A percentile compares a stretch with the other conserved stretches of the same genome.
Conservation (phyloP, 2,113 vertebrate genomes). For the Notarius lentiginosus region DNA sequence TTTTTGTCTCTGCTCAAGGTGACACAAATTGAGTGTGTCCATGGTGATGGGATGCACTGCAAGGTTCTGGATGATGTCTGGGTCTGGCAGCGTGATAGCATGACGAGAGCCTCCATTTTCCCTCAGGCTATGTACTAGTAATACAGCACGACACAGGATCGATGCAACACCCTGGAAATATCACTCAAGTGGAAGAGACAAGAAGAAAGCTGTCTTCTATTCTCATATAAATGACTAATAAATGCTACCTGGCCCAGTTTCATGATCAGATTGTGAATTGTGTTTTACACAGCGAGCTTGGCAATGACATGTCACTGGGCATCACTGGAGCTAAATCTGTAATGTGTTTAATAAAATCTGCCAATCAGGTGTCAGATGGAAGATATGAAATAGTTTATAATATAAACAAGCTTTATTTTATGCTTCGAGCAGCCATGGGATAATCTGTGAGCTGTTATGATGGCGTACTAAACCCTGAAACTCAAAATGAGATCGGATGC, state of each 20-base stretch:
- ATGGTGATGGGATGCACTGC: conserved; percentile 12
- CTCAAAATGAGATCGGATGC: neutral
- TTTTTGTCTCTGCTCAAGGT: conserved; percentile 6
- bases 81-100: neutral
- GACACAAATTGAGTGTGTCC: conserved; percentile 40
- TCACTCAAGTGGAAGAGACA: neutral
- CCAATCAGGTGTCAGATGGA: conserved; percentile 8
- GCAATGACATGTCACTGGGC: neutral
- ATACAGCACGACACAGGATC: neutral
- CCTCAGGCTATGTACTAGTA: conserved; percentile 8
- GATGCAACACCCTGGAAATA: neutral
- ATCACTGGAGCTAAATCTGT: neutral
- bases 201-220: neutral
- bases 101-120: conserved; percentile 3
- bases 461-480: neutral
- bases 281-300: neutral
- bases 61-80: conserved; percentile 3
- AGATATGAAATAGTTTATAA: conserved; percentile 5
- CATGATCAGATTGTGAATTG: neutral
- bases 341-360: conserved; percentile 10
- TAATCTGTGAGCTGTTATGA: too few species aligned
- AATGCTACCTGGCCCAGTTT: conserved; percentile 15
- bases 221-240: neutral
- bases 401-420: neutral
- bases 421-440: neutral